Evolutionary conservation across 2,113 vertebrate species (phyloP).

Genomic region (Larimichthys polyactis): DNA sequence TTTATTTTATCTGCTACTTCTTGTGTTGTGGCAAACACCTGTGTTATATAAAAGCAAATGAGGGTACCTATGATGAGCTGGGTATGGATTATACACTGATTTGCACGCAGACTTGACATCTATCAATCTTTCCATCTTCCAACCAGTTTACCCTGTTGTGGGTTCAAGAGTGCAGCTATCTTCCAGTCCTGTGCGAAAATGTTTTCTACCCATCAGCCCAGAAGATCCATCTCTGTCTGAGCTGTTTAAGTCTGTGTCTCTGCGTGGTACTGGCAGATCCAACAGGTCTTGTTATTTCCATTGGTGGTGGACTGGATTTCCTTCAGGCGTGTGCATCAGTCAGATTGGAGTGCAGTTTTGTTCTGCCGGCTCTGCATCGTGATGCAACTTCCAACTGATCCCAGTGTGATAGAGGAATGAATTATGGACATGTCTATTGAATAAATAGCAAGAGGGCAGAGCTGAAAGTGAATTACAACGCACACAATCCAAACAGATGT

Average conservation of each 20-base stretch:
- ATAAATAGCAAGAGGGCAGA: conserved; percentile 36
- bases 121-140: neutral
- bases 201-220: conserved; percentile 17
- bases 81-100: neutral
- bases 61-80: neutral
- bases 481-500: neutral
- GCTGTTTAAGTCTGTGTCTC: neutral
- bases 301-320: conserved; percentile 20
- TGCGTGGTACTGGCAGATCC: conserved; percentile 2
- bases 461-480: conserved; percentile 23
- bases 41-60: neutral
- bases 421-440: conserved; percentile 36
- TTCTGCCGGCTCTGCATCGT: conserved; percentile 30
- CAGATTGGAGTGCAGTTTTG: conserved; percentile 26
- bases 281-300: conserved; percentile 21
- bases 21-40: neutral
- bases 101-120: neutral
- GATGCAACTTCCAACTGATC: conserved; percentile 45
- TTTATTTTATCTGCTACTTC: neutral
- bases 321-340: conserved; percentile 30
- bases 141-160: conserved; percentile 17
- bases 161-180: neutral
- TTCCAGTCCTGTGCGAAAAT: neutral
- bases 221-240: conserved; percentile 3
- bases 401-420: conserved; percentile 31